phyloP scores from a whole-genome alignment of 2,113 vertebrate genomes.

The Spea bombifrons region DNA sequence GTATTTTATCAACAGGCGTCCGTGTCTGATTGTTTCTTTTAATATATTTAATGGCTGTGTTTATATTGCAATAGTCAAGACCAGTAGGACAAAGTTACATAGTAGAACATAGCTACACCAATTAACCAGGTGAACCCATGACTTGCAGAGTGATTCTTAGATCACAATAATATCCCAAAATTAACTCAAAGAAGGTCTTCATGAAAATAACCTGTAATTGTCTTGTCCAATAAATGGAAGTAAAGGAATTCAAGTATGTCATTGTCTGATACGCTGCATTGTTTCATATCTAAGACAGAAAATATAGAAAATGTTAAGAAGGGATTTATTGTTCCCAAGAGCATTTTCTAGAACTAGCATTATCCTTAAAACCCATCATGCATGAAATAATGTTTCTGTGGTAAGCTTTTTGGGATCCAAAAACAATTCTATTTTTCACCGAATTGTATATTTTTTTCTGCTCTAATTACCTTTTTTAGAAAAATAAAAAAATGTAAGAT shows the following conservation, averaged over 20 bases:
- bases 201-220: constrained; percentile 16
- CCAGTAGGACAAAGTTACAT: constrained; percentile 1
- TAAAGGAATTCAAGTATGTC: constrained; percentile 4
- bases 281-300: constrained; percentile 1
- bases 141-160: background rate
- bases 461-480: too few relatives aligned
- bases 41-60: too few relatives aligned
- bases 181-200: background rate
- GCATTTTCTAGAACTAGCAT: background rate
- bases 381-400: background rate
- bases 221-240: constrained; percentile 1
- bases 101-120: background rate
- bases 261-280: constrained; percentile 20
- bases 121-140: background rate
- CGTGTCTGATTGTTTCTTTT: too few relatives aligned
- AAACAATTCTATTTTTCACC: background rate
- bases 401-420: background rate
- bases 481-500: too few relatives aligned
- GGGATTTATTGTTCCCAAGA: constrained; percentile 15
- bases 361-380: background rate
- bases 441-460: background rate
- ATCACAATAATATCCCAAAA: background rate
- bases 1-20: too few relatives aligned
- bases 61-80: too few relatives aligned
- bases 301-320: constrained; percentile 14